Conservation (phyloP, 1,140 invertebrate genomes). For the Plutomurus gul region DNA sequence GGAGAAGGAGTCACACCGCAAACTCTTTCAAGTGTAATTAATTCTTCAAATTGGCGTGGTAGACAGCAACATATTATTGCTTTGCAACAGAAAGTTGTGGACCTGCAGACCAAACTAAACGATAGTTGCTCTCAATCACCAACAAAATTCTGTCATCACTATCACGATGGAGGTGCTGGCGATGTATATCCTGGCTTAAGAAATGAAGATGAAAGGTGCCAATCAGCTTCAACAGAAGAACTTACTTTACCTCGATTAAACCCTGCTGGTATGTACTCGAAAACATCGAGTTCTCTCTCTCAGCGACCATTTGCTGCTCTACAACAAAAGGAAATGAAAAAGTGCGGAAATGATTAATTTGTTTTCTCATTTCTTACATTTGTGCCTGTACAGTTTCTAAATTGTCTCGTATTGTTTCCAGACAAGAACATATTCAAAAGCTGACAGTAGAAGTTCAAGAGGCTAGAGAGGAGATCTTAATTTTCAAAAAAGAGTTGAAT, state of each 20-base stretch:
- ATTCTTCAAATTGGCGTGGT: conserved; percentile 31
- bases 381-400: too few relatives aligned
- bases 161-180: not conserved
- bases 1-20: conserved; percentile 42
- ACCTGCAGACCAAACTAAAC: not conserved
- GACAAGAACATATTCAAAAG: conserved; percentile 43
- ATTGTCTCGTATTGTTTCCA: not conserved
- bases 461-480: not conserved
- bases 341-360: conserved; percentile 5
- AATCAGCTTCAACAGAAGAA: not conserved
- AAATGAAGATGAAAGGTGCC: not conserved
- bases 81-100: conserved; percentile 34
- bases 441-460: not conserved
- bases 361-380: not conserved
- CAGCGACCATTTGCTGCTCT: conserved; percentile 7
- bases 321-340: conserved; percentile 41
- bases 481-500: conserved; percentile 36
- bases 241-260: not conserved
- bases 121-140: not conserved
- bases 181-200: not conserved
- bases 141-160: not conserved
- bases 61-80: conserved; percentile 46
- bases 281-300: not conserved
- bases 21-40: not conserved
- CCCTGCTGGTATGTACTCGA: not conserved